phyloP scores from a whole-genome alignment of 1,140 invertebrate species.

The Gryon sp. region DNA sequence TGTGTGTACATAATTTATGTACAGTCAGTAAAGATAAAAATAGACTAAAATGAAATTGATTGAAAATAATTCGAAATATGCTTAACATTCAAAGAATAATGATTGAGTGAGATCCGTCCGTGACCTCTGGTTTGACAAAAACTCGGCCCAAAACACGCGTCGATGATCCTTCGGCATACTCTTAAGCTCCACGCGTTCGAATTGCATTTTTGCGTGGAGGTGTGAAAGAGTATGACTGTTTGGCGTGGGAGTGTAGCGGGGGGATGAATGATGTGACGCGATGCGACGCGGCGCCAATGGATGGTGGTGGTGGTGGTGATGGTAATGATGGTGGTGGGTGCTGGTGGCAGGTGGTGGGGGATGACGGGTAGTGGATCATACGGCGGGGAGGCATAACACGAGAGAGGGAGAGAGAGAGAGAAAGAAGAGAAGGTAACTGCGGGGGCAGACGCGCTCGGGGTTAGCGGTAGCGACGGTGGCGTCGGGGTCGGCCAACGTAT shows the following conservation, averaged over 20 bases:
- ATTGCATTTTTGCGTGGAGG: conserved; percentile 24
- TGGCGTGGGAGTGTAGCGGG: conserved; percentile 5
- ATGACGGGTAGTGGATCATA: too few relatives aligned
- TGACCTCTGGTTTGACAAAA: conserved; percentile 5
- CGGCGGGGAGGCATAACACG: too few relatives aligned
- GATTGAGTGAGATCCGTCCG: too few relatives aligned
- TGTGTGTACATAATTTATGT: too few relatives aligned
- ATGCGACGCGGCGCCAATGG: conserved; percentile 32
- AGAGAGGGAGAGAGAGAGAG: too few relatives aligned
- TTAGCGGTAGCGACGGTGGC: conserved; percentile 39
- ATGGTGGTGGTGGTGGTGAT: not conserved
- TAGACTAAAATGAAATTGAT: too few relatives aligned
- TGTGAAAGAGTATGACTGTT: conserved; percentile 19
- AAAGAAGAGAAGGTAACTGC: too few relatives aligned
- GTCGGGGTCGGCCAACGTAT: conserved; percentile 50
- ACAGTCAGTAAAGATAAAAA: too few relatives aligned
- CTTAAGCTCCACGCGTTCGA: not conserved
- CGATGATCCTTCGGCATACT: conserved; percentile 7
- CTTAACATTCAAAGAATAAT: too few relatives aligned
- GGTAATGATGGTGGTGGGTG: not conserved
- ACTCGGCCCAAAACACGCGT: not conserved
- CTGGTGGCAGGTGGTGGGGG: not conserved
- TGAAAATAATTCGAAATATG: too few relatives aligned
- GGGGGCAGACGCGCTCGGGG: not conserved
- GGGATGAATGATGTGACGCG: conserved; percentile 45